Conservation (phyloP, 2,797 vertebrate species). For the Sandelia bainsii region DNA sequence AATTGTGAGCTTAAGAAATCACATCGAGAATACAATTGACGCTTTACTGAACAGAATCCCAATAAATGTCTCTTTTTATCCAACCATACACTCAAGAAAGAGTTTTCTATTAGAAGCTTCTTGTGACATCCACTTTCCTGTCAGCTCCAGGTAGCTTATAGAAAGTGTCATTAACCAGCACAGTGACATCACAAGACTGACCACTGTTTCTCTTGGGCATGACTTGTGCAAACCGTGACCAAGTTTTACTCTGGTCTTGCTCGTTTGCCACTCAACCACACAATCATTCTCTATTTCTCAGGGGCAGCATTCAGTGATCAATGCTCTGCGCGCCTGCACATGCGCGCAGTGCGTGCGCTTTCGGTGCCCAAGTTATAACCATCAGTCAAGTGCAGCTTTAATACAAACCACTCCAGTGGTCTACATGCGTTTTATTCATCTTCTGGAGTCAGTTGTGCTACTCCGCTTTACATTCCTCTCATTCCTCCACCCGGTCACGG, state of each 20-base stretch:
- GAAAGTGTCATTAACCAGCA: not conserved
- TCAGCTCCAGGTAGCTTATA: not conserved
- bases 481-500: conserved; percentile 70
- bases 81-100: not conserved
- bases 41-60: not conserved
- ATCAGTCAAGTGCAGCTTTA: not conserved
- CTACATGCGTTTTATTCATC: conserved; percentile 45
- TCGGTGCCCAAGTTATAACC: not conserved
- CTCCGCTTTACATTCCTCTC: conserved; percentile 72
- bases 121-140: too few species aligned
- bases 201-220: not conserved
- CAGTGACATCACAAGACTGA: conserved; percentile 29
- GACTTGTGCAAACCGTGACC: conserved; percentile 15
- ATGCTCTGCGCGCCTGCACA: not conserved
- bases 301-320: not conserved
- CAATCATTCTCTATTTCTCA: conserved; percentile 1
- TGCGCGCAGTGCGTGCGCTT: not conserved
- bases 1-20: too few species aligned
- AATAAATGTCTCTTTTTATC: not conserved
- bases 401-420: conserved; percentile 9
- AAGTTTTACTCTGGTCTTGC: not conserved
- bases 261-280: conserved; percentile 2
- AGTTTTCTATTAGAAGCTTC: too few species aligned
- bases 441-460: conserved; percentile 35
- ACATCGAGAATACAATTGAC: too few species aligned